phyloP scores from a whole-genome alignment of 2,888 invertebrate genomes.

The Anthrax anthrax region DNA sequence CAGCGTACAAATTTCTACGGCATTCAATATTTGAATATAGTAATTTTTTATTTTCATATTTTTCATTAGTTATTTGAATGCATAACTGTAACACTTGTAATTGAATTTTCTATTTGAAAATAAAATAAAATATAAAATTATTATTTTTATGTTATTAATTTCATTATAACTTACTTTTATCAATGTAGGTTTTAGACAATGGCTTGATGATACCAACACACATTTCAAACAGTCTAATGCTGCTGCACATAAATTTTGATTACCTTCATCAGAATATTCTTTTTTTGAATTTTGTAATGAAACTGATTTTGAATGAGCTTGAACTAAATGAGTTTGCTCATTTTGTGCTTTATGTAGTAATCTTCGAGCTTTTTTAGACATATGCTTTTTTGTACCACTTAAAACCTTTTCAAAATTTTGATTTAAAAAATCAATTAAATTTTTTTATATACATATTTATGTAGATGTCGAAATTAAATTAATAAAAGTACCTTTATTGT shows the following conservation, averaged over 20 bases:
- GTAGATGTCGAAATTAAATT: not conserved
- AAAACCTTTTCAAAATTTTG: slow-evolving; percentile 15
- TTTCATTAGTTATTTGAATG: slow-evolving; percentile 3
- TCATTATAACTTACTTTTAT: slow-evolving; percentile 15
- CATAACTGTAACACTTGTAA: slow-evolving; percentile 17
- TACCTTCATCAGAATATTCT: slow-evolving; percentile 14
- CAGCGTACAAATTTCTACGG: slow-evolving; percentile 17
- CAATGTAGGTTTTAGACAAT: slow-evolving; percentile 17
- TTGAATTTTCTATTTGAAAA: slow-evolving; percentile 15
- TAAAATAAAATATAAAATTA: not conserved
- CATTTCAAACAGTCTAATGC: slow-evolving; percentile 18
- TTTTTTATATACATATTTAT: not conserved
- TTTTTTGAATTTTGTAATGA: slow-evolving; percentile 15
- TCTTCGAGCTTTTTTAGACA: slow-evolving; percentile 25
- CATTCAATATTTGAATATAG: slow-evolving; percentile 18
- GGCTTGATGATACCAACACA: slow-evolving; percentile 13
- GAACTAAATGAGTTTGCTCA: slow-evolving; percentile 19
- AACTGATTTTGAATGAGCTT: slow-evolving; percentile 16
- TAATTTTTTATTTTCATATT: not conserved
- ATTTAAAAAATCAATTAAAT: not conserved
- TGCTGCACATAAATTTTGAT: slow-evolving; percentile 16
- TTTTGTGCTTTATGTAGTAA: slow-evolving; percentile 24
- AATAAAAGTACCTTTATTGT: slow-evolving; percentile 19
- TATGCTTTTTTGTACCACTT: slow-evolving; percentile 20
- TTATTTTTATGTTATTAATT: not conserved